Percentiles rank a stretch among this genome's conserved stretches.
Conservation (phyloP, 2,888 invertebrate species). For the Hydriomena furcata region DNA sequence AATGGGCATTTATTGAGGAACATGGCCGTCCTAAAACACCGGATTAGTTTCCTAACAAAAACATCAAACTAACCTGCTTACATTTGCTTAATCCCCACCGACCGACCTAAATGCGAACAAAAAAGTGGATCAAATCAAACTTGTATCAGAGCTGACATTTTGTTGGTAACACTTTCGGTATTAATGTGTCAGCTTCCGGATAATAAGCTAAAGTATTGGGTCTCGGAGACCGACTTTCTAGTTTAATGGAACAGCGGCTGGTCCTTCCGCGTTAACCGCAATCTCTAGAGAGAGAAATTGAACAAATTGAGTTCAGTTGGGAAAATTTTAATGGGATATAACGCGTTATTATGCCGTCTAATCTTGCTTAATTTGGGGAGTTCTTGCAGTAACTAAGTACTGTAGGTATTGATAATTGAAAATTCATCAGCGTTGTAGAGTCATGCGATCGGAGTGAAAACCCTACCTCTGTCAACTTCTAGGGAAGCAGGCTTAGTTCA, state of each 20-base stretch:
- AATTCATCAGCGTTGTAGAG: too few relatives aligned
- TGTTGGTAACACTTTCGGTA: slow-evolving; percentile 33
- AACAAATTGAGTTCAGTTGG: slow-evolving; percentile 34
- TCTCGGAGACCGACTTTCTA: slow-evolving; percentile 38
- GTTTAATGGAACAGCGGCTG: slow-evolving; percentile 36
- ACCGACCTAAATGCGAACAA: slow-evolving; percentile 20
- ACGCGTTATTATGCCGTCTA: slow-evolving; percentile 22
- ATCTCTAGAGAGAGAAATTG: slow-evolving; percentile 38
- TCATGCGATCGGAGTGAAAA: not conserved
- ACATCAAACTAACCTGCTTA: slow-evolving; percentile 23
- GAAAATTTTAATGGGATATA: slow-evolving; percentile 33
- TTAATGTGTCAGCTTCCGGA: slow-evolving; percentile 41
- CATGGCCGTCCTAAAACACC: slow-evolving; percentile 12
- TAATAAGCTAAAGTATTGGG: slow-evolving; percentile 38
- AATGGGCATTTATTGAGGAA: not conserved
- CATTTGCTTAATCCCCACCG: slow-evolving; percentile 18
- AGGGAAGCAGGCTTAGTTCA: too few relatives aligned
- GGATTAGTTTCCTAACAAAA: slow-evolving; percentile 24
- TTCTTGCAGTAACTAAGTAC: not conserved
- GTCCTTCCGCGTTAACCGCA: slow-evolving; percentile 36
- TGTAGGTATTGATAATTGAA: not conserved
- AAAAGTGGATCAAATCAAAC: slow-evolving; percentile 31
- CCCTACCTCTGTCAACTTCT: too few relatives aligned
- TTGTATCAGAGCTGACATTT: slow-evolving; percentile 29
- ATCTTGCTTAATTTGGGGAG: slow-evolving; percentile 17